phyloP scores from a whole-genome alignment of 2,888 invertebrate species.

The Penaeus monodon region DNA sequence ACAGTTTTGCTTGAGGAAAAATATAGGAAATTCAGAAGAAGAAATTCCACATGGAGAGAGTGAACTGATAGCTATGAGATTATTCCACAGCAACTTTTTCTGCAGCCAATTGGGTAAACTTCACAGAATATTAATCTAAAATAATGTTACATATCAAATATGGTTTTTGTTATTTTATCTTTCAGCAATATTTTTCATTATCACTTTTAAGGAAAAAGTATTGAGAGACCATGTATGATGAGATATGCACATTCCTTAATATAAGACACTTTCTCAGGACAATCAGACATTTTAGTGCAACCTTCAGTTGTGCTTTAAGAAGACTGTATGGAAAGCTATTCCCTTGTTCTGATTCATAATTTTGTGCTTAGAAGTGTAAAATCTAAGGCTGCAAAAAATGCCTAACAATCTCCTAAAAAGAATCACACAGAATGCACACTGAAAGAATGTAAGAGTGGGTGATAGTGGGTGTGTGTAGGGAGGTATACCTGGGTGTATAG shows the following conservation, averaged over 20 bases:
- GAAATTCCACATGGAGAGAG: slow-evolving; percentile 50
- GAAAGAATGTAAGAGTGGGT: slow-evolving; percentile 21
- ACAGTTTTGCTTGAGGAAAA: slow-evolving; percentile 50
- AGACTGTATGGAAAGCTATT: too few relatives aligned
- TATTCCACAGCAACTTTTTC: slow-evolving; percentile 15
- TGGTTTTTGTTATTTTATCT: background rate
- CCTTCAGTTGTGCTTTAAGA: background rate
- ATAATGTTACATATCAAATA: background rate
- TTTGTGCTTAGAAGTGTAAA: slow-evolving; percentile 1
- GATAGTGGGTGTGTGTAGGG: slow-evolving; percentile 42
- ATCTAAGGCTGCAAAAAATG: background rate
- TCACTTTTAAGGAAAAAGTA: background rate
- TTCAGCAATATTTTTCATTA: slow-evolving; percentile 7
- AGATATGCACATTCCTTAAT: slow-evolving; percentile 18
- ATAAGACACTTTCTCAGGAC: slow-evolving; percentile 27
- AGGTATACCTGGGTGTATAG: slow-evolving; percentile 57
- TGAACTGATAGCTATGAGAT: slow-evolving; percentile 33
- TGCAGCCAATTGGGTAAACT: slow-evolving; percentile 19
- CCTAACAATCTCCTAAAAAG: slow-evolving; percentile 15
- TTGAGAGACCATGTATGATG: slow-evolving; percentile 20
- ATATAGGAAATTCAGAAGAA: slow-evolving; percentile 51
- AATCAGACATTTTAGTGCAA: slow-evolving; percentile 32
- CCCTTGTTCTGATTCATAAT: background rate
- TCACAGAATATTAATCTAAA: slow-evolving; percentile 20
- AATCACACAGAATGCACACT: slow-evolving; percentile 31